These are phyloP conservation scores for Clarias macrocephalus DNA, from an alignment of 2,113 vertebrate species.

Conservation along the genomic window DNA sequence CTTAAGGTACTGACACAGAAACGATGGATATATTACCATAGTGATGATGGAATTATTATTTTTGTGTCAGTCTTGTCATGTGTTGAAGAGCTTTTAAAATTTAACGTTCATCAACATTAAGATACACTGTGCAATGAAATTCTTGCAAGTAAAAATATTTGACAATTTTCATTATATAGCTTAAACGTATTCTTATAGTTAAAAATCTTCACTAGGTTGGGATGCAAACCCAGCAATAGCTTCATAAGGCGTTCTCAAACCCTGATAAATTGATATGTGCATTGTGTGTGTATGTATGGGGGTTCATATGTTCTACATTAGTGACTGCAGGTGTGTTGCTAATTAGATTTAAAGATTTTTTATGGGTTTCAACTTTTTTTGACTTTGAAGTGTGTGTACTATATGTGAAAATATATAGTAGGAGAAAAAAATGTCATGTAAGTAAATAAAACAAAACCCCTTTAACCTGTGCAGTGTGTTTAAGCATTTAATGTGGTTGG, in stretches of 20 bases:
- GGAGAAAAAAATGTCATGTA: too few relatives aligned
- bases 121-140: neutral
- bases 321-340: conserved; percentile 14
- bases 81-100: neutral
- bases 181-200: too few relatives aligned
- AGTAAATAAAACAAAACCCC: neutral
- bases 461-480: neutral
- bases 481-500: neutral
- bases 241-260: neutral
- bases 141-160: neutral
- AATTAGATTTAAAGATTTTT: neutral
- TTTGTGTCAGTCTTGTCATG: neutral
- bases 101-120: neutral
- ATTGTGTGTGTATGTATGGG: too few relatives aligned
- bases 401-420: too few relatives aligned
- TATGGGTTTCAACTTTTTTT: conserved; percentile 9
- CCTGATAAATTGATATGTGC: neutral
- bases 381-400: neutral
- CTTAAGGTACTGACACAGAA: too few relatives aligned
- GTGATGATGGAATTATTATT: neutral
- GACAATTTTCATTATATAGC: too few relatives aligned
- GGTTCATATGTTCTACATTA: conserved; percentile 13
- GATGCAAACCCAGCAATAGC: neutral
- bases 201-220: neutral
- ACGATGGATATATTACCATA: too few relatives aligned